Base-by-base conservation (phyloP, 2,113 vertebrate species). In the Girardinichthys multiradiatus region DNA sequence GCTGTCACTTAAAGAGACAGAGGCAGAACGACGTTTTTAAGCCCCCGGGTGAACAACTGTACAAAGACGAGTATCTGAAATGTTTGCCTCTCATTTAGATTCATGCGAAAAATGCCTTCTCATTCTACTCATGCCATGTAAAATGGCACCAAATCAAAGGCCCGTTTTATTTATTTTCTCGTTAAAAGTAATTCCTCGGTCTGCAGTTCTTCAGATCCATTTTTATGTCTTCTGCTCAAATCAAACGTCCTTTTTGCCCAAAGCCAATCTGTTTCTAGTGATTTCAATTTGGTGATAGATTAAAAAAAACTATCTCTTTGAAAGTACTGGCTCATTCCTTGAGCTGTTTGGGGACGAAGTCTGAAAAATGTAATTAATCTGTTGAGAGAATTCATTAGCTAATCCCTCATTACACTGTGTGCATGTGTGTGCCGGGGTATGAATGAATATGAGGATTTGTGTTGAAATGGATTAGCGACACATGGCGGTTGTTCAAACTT, bases 371-470 rank as follows among this genome's bases (percentile, higher is more conserved):
- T 88, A 89, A 91, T 91, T 91, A 88, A 89, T 89, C 88, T 87
- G 82, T 83, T 86, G 77, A 87, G 85, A 87, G 85, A 90, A 87
- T 91, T 92, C 86, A 91, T 92, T 89, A 87, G 84, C 81, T 91
- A 83, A 92, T 92, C 86, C 89, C 86, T 88, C 77, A 89, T 90
- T 89, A 81, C 82, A 72, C 31, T 69, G 61, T 64, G 37, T 66
- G 62, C n/a, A 28, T 79, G 70, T 63, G 66, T 37, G 77, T 31
- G 73, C 59, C 31, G 39, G 54, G 62, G 57, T 57, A 17, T 64
- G 84, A 74, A 63, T 80, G 80, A 58, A 60, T 86, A 48, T 54
- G 33, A 70, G 79, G 64, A 58, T 74, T 66, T 77, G 76, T 58
- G 62, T 65, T 77, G 70, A 70, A 80, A 63, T 54, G 59, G 70